Percentiles rank a stretch among this genome's conserved stretches.
These are phyloP conservation scores for Diachasma alloeum DNA, from an alignment of 1,140 invertebrate genomes.

Conservation along the genomic window DNA sequence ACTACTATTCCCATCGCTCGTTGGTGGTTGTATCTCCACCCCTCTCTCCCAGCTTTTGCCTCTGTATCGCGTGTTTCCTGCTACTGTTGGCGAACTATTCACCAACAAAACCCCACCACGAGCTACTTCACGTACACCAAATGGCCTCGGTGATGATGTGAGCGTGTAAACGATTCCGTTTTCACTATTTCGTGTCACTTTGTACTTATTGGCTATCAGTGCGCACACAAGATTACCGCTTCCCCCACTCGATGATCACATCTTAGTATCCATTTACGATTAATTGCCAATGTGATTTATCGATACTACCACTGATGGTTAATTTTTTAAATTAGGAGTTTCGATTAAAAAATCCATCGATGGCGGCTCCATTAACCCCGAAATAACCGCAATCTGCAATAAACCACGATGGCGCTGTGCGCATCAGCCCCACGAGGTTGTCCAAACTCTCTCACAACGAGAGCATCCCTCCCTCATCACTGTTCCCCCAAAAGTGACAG, in stretches of 20 bases:
- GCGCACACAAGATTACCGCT: neutral
- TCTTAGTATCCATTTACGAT: neutral
- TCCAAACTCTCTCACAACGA: neutral
- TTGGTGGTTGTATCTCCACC: neutral
- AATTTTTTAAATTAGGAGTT: neutral
- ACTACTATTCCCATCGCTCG: neutral
- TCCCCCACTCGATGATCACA: neutral
- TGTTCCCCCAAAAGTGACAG: too few relatives aligned
- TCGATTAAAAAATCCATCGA: neutral
- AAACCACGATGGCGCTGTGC: neutral
- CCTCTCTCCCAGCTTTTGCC: neutral
- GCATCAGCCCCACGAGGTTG: neutral
- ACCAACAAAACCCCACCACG: neutral
- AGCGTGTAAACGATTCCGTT: constrained; percentile 4
- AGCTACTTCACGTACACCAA: neutral
- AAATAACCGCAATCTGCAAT: neutral
- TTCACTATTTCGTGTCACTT: neutral
- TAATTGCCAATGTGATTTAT: neutral
- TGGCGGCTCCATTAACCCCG: neutral
- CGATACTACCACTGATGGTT: neutral
- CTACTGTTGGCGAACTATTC: neutral
- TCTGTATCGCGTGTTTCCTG: neutral
- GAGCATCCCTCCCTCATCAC: neutral
- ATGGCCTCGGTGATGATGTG: neutral
- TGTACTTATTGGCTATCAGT: constrained; percentile 3